Base-by-base conservation (phyloP, 2,113 vertebrate species). In the Scytalopus superciliaris region DNA sequence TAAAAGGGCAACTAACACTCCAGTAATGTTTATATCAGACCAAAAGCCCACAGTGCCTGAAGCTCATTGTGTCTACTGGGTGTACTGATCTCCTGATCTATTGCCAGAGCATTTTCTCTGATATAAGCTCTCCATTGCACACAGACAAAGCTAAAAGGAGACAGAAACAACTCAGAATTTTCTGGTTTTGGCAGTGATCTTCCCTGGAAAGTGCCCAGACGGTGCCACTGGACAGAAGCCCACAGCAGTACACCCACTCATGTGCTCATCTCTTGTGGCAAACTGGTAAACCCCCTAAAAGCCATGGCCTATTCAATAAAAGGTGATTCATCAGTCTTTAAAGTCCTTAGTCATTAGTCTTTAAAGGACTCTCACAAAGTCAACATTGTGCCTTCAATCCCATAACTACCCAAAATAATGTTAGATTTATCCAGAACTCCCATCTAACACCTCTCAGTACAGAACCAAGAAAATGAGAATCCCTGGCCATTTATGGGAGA, bases 1-100 rank as follows among this genome's bases (percentile, higher is more conserved):
- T 33, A 45, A 85, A 91, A 90, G 72, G 78, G 27, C 63, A 94
- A 90, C 52, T 40, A 76, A 39, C n/a, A 28, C 63, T 77, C 72
- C 47, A 47, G 24, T 45, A 70, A 75, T 5, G 14, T 73, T 64
- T 50, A 12, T 64, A 63, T n/a, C 42, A 63, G 63, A 80, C 53
- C 63, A 62, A 19, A 88, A 91, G 10, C 45, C 57, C 13, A 8
- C 25, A 24, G 42, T 10, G 37, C 59, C 55, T 55, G 39, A 76
- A 89, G 62, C 33, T 80, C 18, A 14, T 33, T 2, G 1, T 27
- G 31, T 35, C 70, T 39, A 25, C 47, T 0, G 0, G 68, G 69
- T 68, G 7, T 45, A 73, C 35, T n/a, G n/a, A 52, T 70, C 56
- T 87, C 40, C 69, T 84, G 47, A 82, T 35, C 57, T 68, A 57